Conservation (phyloP, 2,888 invertebrate species). For the Luperina testacea region DNA sequence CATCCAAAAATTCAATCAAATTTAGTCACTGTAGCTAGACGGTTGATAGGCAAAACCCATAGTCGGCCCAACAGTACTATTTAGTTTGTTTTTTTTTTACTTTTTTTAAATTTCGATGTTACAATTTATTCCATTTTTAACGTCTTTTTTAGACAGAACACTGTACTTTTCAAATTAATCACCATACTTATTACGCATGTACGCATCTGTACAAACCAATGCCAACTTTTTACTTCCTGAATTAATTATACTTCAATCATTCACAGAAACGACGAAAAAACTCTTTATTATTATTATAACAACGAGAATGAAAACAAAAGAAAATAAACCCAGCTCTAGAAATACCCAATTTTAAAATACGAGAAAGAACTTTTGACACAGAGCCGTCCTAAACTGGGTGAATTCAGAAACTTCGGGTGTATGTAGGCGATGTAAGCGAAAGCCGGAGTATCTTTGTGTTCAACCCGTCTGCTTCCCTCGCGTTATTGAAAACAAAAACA, state of each 20-base stretch:
- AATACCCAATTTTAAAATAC: slow-evolving; percentile 64
- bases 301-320: slow-evolving; percentile 38
- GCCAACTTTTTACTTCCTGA: neutral
- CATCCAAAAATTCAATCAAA: neutral
- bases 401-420: slow-evolving; percentile 60
- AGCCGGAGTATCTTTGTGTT: slow-evolving; percentile 64
- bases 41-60: neutral
- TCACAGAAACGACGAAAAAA: neutral
- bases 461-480: slow-evolving; percentile 34
- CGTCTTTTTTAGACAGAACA: neutral
- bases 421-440: slow-evolving; percentile 65
- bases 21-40: neutral
- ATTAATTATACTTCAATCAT: neutral
- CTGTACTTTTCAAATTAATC: neutral
- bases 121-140: neutral
- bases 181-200: neutral
- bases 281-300: neutral
- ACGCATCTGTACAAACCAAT: neutral
- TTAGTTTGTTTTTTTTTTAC: neutral
- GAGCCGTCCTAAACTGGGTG: slow-evolving; percentile 60
- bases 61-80: neutral
- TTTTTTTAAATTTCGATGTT: neutral
- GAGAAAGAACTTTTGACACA: slow-evolving; percentile 62
- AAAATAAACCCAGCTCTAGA: slow-evolving; percentile 37
- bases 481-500: slow-evolving; percentile 53